phyloP scores from a whole-genome alignment of 2,797 vertebrate species.

The Hapalemur alaotrensis region DNA sequence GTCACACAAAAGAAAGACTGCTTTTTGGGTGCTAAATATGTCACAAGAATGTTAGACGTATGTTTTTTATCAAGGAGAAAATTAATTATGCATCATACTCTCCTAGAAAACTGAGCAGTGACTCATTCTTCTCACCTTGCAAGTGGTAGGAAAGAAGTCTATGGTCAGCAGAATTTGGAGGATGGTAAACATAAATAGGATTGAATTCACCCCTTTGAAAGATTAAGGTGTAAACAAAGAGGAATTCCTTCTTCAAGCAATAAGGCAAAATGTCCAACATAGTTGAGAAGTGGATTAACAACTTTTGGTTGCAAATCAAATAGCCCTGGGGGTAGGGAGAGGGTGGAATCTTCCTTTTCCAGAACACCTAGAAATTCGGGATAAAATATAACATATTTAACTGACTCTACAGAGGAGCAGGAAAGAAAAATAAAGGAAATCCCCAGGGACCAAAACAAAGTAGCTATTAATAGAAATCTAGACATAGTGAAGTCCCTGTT shows the following conservation, averaged over 20 bases:
- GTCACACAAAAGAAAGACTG: neutral
- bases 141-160: neutral
- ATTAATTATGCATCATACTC: neutral
- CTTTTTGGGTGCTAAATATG: neutral
- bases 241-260: neutral
- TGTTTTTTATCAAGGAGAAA: neutral
- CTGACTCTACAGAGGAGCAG: neutral
- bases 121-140: neutral
- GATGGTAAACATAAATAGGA: neutral
- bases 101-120: neutral
- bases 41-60: neutral
- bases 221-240: neutral
- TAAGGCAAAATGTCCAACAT: neutral
- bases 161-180: neutral
- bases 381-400: neutral
- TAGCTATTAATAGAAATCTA: neutral
- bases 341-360: neutral
- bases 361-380: neutral
- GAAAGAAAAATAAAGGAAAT: neutral
- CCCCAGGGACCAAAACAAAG: neutral
- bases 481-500: neutral
- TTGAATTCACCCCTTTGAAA: neutral
- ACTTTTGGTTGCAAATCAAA: neutral
- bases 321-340: neutral
- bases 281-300: neutral